These are phyloP conservation scores for Mamestra configurata DNA, from an alignment of 1,140 invertebrate species.

Conservation along the genomic window DNA sequence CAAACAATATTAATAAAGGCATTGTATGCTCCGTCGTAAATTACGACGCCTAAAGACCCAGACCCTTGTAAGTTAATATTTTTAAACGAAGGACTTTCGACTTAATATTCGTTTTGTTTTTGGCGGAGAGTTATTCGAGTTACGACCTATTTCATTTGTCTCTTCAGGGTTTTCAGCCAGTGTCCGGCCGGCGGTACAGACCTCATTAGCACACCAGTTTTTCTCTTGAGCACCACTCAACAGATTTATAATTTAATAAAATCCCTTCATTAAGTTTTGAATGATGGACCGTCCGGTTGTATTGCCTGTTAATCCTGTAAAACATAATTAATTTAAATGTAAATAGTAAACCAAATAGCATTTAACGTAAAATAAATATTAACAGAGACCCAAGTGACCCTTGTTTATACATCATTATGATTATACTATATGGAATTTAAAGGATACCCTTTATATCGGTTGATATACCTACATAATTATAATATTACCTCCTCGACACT, in stretches of 20 bases:
- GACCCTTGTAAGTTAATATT: constrained; percentile 37
- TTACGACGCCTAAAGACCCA: neutral
- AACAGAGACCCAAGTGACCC: neutral
- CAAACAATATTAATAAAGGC: constrained; percentile 43
- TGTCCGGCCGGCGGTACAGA: constrained; percentile 1
- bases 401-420: no score
- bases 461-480: neutral
- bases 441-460: neutral
- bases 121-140: neutral
- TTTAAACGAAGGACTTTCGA: neutral
- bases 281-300: constrained; percentile 8
- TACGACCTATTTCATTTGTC: constrained; percentile 29
- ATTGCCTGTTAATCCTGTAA: neutral
- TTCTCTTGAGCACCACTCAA: constrained; percentile 15
- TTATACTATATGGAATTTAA: neutral
- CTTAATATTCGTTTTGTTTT: constrained; percentile 23
- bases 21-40: constrained; percentile 23
- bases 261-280: constrained; percentile 34
- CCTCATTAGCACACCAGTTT: constrained; percentile 44
- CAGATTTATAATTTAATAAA: constrained; percentile 45
- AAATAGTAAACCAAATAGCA: neutral
- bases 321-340: constrained; percentile 3
- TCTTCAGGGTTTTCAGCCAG: constrained; percentile 22
- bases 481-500: neutral
- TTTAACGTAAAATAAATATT: constrained; percentile 16